phyloP scores from a whole-genome alignment of 2,113 vertebrate species.

The Trinectes maculatus region DNA sequence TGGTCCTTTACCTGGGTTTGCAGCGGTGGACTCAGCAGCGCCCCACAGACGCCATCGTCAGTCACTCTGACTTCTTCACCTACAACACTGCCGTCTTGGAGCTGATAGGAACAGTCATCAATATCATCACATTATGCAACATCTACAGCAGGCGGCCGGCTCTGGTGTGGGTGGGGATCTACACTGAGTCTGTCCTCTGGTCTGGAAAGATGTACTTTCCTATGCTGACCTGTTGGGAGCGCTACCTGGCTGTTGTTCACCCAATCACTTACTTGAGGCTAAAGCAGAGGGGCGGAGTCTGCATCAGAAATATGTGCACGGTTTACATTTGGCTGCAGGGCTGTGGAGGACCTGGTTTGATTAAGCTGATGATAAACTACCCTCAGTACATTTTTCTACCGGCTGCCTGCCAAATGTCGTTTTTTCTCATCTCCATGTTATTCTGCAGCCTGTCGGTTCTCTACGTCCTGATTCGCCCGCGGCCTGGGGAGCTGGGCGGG shows the following conservation, averaged over 20 bases:
- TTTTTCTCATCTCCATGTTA: accelerated
- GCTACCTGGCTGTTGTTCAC: conserved; percentile 49
- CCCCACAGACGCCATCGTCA: neutral
- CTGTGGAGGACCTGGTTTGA: neutral
- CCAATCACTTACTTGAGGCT: conserved; percentile 16
- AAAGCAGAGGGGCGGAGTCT: accelerated
- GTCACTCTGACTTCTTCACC: conserved; percentile 41
- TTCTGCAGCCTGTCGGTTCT: conserved; percentile 23
- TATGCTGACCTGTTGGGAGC: conserved; percentile 46
- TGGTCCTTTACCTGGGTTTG: conserved; percentile 30
- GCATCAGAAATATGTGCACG: conserved; percentile 29
- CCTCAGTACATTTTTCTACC: neutral
- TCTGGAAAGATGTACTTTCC: conserved; percentile 12
- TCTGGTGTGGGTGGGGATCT: neutral
- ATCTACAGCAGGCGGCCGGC: accelerated
- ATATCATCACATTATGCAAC: accelerated
- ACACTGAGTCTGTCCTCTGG: neutral
- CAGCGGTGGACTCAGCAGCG: neutral
- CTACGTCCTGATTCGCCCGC: neutral
- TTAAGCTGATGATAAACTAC: too few relatives aligned
- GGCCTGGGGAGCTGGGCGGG: neutral
- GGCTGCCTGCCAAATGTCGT: accelerated
- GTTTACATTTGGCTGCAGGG: conserved; percentile 28
- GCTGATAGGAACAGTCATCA: neutral
- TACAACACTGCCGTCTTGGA: conserved; percentile 21